Evolutionary conservation across 2,888 invertebrate species (phyloP).

Genomic region (Lasioglossum morio): DNA sequence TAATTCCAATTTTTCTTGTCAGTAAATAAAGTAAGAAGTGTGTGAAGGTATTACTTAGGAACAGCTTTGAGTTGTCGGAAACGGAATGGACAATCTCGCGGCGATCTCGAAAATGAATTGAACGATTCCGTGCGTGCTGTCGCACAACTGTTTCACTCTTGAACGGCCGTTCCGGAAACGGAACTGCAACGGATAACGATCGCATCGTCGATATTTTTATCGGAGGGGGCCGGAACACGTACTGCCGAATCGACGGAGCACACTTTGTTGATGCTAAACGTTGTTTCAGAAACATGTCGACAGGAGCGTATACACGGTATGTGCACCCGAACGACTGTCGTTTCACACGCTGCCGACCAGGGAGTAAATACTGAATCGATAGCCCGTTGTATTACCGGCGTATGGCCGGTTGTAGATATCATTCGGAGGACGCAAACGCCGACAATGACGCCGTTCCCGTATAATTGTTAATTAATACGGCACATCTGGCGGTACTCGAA

Average conservation of each 20-base stretch:
- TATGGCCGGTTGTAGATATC: conserved; percentile 54
- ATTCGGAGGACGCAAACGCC: conserved; percentile 31
- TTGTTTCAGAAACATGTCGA: conserved; percentile 61
- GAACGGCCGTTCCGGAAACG: conserved; percentile 29
- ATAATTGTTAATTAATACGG: conserved; percentile 57
- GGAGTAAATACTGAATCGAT: conserved; percentile 60
- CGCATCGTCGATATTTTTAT: conserved; percentile 59
- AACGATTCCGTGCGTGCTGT: conserved; percentile 2
- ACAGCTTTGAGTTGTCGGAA: neutral
- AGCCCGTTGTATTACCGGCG: conserved; percentile 37
- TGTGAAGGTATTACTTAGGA: neutral
- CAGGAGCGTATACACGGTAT: conserved; percentile 20
- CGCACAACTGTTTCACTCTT: conserved; percentile 41
- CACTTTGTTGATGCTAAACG: conserved; percentile 57
- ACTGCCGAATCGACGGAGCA: conserved; percentile 14
- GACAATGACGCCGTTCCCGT: conserved; percentile 40
- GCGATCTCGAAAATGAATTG: conserved; percentile 7
- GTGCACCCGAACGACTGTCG: conserved; percentile 48
- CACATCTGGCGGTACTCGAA: conserved; percentile 47
- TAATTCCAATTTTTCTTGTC: too few relatives aligned
- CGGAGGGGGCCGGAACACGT: conserved; percentile 27
- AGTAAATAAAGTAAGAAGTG: neutral
- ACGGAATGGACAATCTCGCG: neutral
- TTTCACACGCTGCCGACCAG: conserved; percentile 55
- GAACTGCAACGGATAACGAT: conserved; percentile 44